phyloP scores from a whole-genome alignment of 2,797 vertebrate species.

The Microtus agrestis region DNA sequence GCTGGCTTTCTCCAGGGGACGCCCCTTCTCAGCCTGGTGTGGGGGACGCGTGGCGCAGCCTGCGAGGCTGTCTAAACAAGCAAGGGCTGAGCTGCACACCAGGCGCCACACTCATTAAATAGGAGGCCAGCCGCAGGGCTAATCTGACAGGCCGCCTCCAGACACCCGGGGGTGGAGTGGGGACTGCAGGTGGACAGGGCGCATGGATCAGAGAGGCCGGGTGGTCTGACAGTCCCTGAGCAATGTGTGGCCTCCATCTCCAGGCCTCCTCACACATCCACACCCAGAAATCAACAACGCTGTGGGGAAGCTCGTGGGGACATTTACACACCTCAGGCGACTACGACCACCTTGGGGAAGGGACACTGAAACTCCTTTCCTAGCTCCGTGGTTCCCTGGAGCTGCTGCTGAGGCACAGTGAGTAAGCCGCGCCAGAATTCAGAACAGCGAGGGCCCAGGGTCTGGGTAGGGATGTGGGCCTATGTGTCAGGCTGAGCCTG shows the following conservation, averaged over 20 bases:
- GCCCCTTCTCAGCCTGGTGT: slow-evolving; percentile 37
- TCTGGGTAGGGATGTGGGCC: slow-evolving; percentile 64
- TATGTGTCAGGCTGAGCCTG: slow-evolving; percentile 69
- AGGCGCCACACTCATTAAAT: slow-evolving; percentile 63
- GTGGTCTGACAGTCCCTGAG: slow-evolving; percentile 35
- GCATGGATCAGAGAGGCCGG: slow-evolving; percentile 16
- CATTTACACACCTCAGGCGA: background rate
- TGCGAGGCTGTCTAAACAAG: slow-evolving; percentile 56
- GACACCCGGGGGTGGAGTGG: background rate
- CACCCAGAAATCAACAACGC: background rate
- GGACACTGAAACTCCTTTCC: background rate
- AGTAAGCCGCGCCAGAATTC: slow-evolving; percentile 56
- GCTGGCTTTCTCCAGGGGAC: slow-evolving; percentile 36
- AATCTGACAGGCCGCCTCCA: slow-evolving; percentile 50
- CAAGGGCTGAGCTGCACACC: slow-evolving; percentile 42
- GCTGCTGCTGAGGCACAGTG: background rate
- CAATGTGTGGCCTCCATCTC: slow-evolving; percentile 13
- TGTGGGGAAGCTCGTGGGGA: slow-evolving; percentile 35
- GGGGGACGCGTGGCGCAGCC: slow-evolving; percentile 1
- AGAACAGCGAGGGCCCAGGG: slow-evolving; percentile 26
- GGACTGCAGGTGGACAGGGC: slow-evolving; percentile 48
- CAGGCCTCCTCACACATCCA: background rate
- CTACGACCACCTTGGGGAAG: background rate
- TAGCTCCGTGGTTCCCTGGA: slow-evolving; percentile 51
- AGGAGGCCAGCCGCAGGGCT: slow-evolving; percentile 35